These are phyloP conservation scores for Colossoma macropomum DNA, from an alignment of 2,113 vertebrate species.

Conservation along the genomic window DNA sequence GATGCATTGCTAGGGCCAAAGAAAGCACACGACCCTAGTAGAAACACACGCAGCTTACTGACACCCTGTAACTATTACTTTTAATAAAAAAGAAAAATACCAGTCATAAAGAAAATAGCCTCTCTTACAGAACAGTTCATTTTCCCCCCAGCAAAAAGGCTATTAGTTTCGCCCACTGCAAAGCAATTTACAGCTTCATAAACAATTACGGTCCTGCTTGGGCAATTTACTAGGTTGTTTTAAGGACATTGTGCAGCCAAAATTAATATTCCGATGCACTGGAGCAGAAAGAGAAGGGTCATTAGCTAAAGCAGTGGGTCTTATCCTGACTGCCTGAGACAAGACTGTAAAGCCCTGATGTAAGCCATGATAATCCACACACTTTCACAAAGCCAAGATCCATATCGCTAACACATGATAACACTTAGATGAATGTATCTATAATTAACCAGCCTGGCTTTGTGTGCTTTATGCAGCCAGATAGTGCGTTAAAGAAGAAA, in stretches of 20 bases:
- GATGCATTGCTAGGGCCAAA: conserved; percentile 53
- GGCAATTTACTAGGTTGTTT: conserved; percentile 64
- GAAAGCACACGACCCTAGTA: conserved; percentile 40
- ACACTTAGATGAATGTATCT: neutral
- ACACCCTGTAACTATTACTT: conserved; percentile 57
- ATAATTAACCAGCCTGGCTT: neutral
- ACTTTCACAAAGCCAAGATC: conserved; percentile 30
- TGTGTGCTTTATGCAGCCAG: neutral
- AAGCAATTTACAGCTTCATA: conserved; percentile 67
- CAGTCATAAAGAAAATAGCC: conserved; percentile 60
- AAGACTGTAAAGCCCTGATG: conserved; percentile 24
- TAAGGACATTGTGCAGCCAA: conserved; percentile 58
- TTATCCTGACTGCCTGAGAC: conserved; percentile 49
- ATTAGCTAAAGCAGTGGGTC: conserved; percentile 57
- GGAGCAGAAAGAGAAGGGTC: conserved; percentile 60
- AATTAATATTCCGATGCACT: conserved; percentile 60
- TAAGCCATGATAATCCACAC: conserved; percentile 36
- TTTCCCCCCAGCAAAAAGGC: conserved; percentile 46
- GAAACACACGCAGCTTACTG: conserved; percentile 51
- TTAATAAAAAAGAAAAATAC: conserved; percentile 63
- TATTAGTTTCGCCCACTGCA: conserved; percentile 63
- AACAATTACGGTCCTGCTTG: conserved; percentile 65
- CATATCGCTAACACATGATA: conserved; percentile 18
- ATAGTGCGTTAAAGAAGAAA: neutral
- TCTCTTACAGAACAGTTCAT: conserved; percentile 57